Evolutionary conservation across 2,888 invertebrate species (phyloP), one percentile per base, ranked within the genome.

Genomic region (Ischnus inquisitorius): DNA sequence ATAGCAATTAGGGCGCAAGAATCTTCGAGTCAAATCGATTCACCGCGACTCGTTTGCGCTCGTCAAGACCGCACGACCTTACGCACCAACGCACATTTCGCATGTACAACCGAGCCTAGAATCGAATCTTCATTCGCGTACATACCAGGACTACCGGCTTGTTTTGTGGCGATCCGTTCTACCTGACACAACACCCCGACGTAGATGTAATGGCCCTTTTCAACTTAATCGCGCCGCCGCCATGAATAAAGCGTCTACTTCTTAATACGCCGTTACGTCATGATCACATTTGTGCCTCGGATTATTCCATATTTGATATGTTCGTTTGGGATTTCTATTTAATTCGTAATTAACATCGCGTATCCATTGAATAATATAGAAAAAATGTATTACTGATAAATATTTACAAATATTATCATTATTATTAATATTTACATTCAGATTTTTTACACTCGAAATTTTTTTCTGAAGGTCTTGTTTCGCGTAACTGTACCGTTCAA

Each of bases 11-110:
- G 82, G 67, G 86, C 87, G 87, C 34, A 34, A 34, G 34, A 34
- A 68, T 67, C 14, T 46, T 74, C 67, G 74, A 72, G 81, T 86
- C 87, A 87, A 90, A 90, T 90, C 88, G 87, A 90, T 90, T 90
- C 85, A 85, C 64, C 85, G 72, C 87, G 87, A 88, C 88, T 90
- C 86, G 90, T 90, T 89, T 89, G 85, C 88, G 78, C 86, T 82
- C 85, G 82, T 84, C 83, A 83, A 83, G 54, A 28, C 34, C 34
- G 8, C 62, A 74, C 82, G 84, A 86, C 85, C 48, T 43, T 57
- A 48, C n/a, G 67, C 57, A 41, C 74, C 74, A 67, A 80, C 72
- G 34, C 60, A 39, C 60, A 46, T 62, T 78, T 78, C 54, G 62
- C 22, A 28, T 19, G 22, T 28, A 34, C n/a, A n/a, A n/a, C 43